Evolutionary conservation across 2,888 invertebrate species (phyloP).

Genomic region (Drepanosiphum platanoidis): DNA sequence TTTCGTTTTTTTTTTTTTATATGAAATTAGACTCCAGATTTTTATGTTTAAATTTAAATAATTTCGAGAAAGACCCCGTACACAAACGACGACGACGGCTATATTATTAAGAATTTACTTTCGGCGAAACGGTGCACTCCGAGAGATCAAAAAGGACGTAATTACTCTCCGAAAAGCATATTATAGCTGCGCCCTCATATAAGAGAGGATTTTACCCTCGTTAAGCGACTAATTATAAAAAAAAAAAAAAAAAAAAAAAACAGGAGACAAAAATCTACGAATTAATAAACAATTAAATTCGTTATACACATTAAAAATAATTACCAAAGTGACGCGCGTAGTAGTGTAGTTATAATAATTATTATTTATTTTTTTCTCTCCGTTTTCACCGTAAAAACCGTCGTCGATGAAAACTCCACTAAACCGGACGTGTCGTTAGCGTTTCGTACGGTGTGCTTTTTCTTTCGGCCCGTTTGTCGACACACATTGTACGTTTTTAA

Average conservation of each 20-base stretch:
- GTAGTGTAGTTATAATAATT: not conserved
- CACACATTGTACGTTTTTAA: too few species aligned
- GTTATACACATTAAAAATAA: not conserved
- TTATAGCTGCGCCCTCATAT: not conserved
- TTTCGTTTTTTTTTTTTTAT: not conserved
- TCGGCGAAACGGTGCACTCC: not conserved
- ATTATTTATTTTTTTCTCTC: not conserved
- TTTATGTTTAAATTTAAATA: slow-evolving; percentile 16
- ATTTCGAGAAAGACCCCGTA: not conserved
- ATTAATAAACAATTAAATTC: slow-evolving; percentile 41
- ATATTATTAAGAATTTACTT: slow-evolving; percentile 12
- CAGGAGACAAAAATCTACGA: slow-evolving; percentile 36
- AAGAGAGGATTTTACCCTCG: slow-evolving; percentile 19
- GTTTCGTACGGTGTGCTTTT: not conserved
- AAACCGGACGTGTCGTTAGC: not conserved
- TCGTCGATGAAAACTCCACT: not conserved
- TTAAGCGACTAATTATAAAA: slow-evolving; percentile 34
- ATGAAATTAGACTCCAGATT: not conserved
- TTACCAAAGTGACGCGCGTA: not conserved
- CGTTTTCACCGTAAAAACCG: not conserved
- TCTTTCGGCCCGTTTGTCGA: too few species aligned
- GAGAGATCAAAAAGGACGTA: slow-evolving; percentile 35
- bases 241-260: slow-evolving; percentile 18
- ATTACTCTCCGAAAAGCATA: slow-evolving; percentile 19
- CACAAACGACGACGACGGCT: not conserved